A percentile compares a stretch with the other conserved stretches of the same genome.
phyloP scores from a whole-genome alignment of 2,797 vertebrate species.

The Hippocampus kuda region DNA sequence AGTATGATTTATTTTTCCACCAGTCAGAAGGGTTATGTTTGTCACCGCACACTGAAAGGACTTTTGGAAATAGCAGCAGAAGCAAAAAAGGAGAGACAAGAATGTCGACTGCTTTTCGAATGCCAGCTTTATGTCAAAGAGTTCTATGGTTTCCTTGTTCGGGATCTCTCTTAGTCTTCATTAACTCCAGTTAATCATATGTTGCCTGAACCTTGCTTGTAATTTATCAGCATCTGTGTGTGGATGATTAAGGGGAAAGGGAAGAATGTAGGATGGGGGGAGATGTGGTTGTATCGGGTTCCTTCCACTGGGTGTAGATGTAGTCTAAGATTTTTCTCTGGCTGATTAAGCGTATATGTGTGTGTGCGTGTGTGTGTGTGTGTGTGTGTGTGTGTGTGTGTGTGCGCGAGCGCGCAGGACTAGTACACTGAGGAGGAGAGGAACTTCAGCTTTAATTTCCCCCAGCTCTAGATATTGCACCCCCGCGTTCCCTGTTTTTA shows the following conservation, averaged over 20 bases:
- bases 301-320: conserved; percentile 69
- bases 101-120: conserved; percentile 29
- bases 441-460: conserved; percentile 69
- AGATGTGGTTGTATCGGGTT: conserved; percentile 62
- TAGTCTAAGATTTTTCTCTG: conserved; percentile 67
- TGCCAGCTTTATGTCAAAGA: conserved; percentile 34
- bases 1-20: conserved; percentile 69
- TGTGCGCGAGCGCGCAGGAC: conserved; percentile 18
- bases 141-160: conserved; percentile 49
- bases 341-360: conserved; percentile 57
- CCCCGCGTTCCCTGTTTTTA: conserved; percentile 63
- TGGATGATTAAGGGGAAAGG: conserved; percentile 54
- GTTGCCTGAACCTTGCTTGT: conserved; percentile 39
- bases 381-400: conserved; percentile 26
- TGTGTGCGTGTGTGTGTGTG: conserved; percentile 32
- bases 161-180: conserved; percentile 57
- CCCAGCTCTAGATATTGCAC: conserved; percentile 70
- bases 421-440: conserved; percentile 51
- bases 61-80: conserved; percentile 55
- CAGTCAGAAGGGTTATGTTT: conserved; percentile 64
- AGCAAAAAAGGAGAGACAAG: conserved; percentile 33
- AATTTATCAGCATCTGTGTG: conserved; percentile 51
- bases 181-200: conserved; percentile 59
- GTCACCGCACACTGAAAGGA: conserved; percentile 58
- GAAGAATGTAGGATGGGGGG: conserved; percentile 24